Percentiles rank a stretch among this genome's conserved stretches.
Conservation (phyloP, 2,888 invertebrate species). For the Ormyrus rosae region DNA sequence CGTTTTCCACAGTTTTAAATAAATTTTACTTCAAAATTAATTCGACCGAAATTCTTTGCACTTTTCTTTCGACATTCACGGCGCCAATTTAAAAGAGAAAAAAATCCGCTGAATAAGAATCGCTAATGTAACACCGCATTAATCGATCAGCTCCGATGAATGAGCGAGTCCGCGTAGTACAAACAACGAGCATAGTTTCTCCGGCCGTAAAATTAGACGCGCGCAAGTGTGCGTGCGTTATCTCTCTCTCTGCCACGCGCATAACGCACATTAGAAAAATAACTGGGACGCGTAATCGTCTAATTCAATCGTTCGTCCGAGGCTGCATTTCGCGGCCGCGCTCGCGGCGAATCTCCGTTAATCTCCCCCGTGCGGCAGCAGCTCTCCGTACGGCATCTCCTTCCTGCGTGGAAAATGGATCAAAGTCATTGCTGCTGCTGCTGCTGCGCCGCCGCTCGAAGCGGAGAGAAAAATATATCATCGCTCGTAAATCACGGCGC, state of each 20-base stretch:
- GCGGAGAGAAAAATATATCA: background rate
- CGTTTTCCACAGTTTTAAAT: too few species aligned
- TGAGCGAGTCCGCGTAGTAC: too few species aligned
- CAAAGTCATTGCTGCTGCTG: background rate
- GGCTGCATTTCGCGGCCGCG: slow-evolving; percentile 8
- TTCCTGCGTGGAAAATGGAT: slow-evolving; percentile 34
- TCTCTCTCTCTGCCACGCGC: background rate
- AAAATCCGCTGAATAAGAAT: too few species aligned
- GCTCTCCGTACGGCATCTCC: slow-evolving; percentile 7
- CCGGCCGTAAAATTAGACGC: background rate
- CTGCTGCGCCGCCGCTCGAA: background rate
- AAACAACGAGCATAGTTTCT: background rate
- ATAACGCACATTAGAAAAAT: slow-evolving; percentile 36
- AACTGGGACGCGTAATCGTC: slow-evolving; percentile 50
- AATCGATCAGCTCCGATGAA: too few species aligned
- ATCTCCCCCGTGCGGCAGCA: background rate
- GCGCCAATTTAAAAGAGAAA: too few species aligned
- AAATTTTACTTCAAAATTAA: too few species aligned
- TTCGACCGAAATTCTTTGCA: too few species aligned
- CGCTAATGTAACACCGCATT: too few species aligned
- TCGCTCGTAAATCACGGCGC: background rate
- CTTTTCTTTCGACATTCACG: too few species aligned
- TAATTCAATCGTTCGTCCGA: slow-evolving; percentile 24
- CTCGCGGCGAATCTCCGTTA: slow-evolving; percentile 25
- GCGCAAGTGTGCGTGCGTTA: background rate